A percentile compares a stretch with the other conserved stretches of the same genome.
phyloP scores from a whole-genome alignment of 2,113 vertebrate genomes.

The Thamnaconus septentrionalis region DNA sequence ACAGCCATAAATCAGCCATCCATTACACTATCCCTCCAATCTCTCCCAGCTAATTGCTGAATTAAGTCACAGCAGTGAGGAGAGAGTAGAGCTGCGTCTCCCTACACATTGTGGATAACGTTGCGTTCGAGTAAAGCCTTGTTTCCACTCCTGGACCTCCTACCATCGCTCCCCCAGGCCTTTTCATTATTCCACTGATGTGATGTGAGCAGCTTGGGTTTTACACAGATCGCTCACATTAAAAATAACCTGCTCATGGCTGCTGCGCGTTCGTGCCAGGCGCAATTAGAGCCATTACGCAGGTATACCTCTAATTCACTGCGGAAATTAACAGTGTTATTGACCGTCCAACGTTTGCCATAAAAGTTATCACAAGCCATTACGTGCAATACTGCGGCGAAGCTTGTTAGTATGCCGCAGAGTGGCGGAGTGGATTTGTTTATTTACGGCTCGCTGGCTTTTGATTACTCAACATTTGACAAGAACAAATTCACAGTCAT shows the following conservation, averaged over 20 bases:
- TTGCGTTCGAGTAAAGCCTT: slow-evolving; percentile 48
- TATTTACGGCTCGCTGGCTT: slow-evolving; percentile 65
- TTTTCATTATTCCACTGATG: slow-evolving; percentile 44
- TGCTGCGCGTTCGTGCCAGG: slow-evolving; percentile 32
- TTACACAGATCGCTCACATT: slow-evolving; percentile 53
- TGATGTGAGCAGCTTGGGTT: slow-evolving; percentile 32
- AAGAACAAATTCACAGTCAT: slow-evolving; percentile 72
- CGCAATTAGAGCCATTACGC: slow-evolving; percentile 54
- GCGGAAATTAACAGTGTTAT: slow-evolving; percentile 52
- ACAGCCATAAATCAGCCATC: slow-evolving; percentile 76
- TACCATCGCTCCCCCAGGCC: slow-evolving; percentile 38
- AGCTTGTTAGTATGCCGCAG: slow-evolving; percentile 59
- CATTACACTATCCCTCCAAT: slow-evolving; percentile 62
- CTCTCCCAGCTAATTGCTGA: slow-evolving; percentile 85
- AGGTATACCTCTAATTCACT: slow-evolving; percentile 62
- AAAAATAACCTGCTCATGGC: slow-evolving; percentile 45
- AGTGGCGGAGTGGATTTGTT: slow-evolving; percentile 61
- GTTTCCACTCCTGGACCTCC: slow-evolving; percentile 36
- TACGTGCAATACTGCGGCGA: slow-evolving; percentile 44
- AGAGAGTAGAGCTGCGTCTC: slow-evolving; percentile 64
- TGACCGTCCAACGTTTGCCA: slow-evolving; percentile 41
- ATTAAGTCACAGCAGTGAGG: slow-evolving; percentile 85
- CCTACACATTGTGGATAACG: slow-evolving; percentile 42
- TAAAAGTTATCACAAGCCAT: slow-evolving; percentile 61
- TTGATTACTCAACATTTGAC: slow-evolving; percentile 72